Evolutionary conservation across 2,888 invertebrate genomes (phyloP).

Genomic region (Phaonia tiefii): DNA sequence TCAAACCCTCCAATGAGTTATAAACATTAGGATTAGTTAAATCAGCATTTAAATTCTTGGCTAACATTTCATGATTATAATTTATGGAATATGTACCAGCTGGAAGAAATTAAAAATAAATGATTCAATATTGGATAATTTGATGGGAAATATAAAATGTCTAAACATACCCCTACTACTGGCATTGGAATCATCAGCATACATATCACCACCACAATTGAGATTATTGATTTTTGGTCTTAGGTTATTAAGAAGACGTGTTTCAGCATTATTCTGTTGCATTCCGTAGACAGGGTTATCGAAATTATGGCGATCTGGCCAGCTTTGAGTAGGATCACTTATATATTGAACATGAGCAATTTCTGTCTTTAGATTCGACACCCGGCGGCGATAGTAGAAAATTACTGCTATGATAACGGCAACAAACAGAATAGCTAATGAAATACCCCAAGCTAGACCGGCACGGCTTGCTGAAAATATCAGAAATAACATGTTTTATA

Average conservation of each 20-base stretch:
- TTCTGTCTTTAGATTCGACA: slow-evolving; percentile 91
- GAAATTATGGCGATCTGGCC: slow-evolving; percentile 84
- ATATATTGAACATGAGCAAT: slow-evolving; percentile 93
- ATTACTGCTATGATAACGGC: slow-evolving; percentile 84
- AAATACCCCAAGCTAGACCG: slow-evolving; percentile 82
- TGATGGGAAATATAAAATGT: slow-evolving; percentile 17
- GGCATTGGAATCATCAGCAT: slow-evolving; percentile 81
- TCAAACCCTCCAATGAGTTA: slow-evolving; percentile 88
- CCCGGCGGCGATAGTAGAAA: slow-evolving; percentile 90
- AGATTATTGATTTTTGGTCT: slow-evolving; percentile 79
- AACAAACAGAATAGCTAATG: slow-evolving; percentile 85
- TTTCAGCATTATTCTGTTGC: slow-evolving; percentile 83
- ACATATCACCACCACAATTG: slow-evolving; percentile 73
- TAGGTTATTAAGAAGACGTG: slow-evolving; percentile 79
- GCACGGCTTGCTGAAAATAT: slow-evolving; percentile 82
- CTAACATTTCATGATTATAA: slow-evolving; percentile 85
- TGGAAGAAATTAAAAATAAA: slow-evolving; percentile 71
- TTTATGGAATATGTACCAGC: slow-evolving; percentile 82
- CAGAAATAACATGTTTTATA: slow-evolving; percentile 18
- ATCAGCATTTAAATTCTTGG: slow-evolving; percentile 93
- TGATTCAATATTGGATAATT: neutral
- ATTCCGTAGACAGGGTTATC: slow-evolving; percentile 95
- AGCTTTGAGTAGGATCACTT: slow-evolving; percentile 85
- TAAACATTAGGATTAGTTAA: slow-evolving; percentile 91
- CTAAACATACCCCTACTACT: slow-evolving; percentile 80